Conservation (phyloP, 2,113 vertebrate genomes). For the Erythrocebus patas region DNA sequence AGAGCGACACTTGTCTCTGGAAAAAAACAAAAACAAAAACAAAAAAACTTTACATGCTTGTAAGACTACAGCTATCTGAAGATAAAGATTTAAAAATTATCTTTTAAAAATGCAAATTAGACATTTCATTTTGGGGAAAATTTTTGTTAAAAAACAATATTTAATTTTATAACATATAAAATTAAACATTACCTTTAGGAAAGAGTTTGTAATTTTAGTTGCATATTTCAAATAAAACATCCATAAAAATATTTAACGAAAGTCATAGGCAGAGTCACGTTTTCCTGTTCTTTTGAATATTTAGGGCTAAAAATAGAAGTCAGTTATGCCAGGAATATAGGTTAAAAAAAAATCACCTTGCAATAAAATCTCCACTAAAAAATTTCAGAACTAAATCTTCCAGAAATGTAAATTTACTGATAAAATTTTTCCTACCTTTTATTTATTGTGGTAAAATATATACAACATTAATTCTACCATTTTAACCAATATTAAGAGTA, state of each 20-base stretch:
- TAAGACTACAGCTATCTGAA: not conserved
- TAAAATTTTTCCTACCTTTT: not conserved
- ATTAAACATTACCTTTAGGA: not conserved
- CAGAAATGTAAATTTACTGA: not conserved
- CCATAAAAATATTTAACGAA: not conserved
- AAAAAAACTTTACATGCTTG: not conserved
- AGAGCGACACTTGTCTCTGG: too few relatives aligned
- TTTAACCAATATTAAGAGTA: not conserved
- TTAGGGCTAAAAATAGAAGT: not conserved
- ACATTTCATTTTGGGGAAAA: not conserved
- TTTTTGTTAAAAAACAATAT: not conserved
- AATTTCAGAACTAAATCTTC: not conserved
- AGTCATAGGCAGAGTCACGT: not conserved
- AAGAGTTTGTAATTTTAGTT: not conserved
- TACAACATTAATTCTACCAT: not conserved
- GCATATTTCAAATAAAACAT: not conserved
- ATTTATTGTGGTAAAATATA: not conserved
- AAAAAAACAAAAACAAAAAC: not conserved
- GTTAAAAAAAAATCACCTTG: not conserved
- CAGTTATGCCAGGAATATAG: not conserved
- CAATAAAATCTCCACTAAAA: not conserved
- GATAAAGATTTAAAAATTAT: not conserved
- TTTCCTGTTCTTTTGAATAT: not conserved
- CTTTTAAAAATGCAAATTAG: not conserved
- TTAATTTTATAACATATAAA: not conserved